Conservation (phyloP, 2,888 invertebrate species). For the Hermodice carunculata region DNA sequence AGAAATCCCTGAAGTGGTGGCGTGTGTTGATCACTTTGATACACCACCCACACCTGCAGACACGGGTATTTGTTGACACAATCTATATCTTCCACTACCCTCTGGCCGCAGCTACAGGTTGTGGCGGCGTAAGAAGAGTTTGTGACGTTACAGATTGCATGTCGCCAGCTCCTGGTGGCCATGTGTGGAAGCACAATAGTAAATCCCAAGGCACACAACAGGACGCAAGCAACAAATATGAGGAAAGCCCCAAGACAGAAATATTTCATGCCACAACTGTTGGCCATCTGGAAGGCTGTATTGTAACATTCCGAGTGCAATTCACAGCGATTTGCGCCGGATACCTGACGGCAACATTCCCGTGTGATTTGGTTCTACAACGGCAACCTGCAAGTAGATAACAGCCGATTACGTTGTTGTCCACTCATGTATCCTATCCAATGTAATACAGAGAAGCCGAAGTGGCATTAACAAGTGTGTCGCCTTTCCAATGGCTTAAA, state of each 20-base stretch:
- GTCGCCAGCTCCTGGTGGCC: conserved; percentile 32
- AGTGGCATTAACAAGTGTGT: no score
- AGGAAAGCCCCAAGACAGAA: conserved; percentile 40
- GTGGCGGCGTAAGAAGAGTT: conserved; percentile 28
- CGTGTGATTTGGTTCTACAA: no score
- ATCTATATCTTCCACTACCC: no score
- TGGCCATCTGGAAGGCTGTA: no score
- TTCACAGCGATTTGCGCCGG: no score
- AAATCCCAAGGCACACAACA: conserved; percentile 40
- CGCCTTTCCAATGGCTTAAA: no score
- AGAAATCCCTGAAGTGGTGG: conserved; percentile 1
- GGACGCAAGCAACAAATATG: conserved; percentile 37
- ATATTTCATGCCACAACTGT: conserved; percentile 31
- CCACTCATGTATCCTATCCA: no score
- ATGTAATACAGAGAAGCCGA: no score
- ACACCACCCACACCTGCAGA: conserved; percentile 13
- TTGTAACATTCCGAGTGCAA: no score
- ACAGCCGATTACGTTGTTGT: no score
- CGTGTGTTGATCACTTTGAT: not conserved
- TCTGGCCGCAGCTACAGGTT: conserved; percentile 32
- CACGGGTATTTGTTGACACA: conserved; percentile 26
- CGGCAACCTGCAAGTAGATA: no score
- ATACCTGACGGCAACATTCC: no score
- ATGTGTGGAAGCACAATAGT: conserved; percentile 39
- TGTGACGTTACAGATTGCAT: conserved; percentile 28